A percentile compares a stretch with the other conserved stretches of the same genome.
Evolutionary conservation across 2,113 vertebrate genomes (phyloP).

Genomic region (Vicugna pacos): DNA sequence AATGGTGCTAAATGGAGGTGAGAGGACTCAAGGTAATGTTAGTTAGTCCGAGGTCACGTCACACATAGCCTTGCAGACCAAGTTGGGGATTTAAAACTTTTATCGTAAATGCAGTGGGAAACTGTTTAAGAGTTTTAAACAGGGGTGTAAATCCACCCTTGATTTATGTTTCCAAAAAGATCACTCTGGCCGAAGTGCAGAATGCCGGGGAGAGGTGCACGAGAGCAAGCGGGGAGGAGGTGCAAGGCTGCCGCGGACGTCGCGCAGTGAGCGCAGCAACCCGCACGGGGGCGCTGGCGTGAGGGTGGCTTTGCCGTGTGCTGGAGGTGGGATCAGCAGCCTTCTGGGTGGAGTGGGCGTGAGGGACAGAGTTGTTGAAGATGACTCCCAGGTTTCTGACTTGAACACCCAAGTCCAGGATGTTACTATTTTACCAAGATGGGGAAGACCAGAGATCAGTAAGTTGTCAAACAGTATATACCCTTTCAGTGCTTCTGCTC

Average conservation of each 20-base stretch:
- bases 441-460: background rate
- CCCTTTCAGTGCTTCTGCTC: slow-evolving; percentile 26
- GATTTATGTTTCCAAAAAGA: background rate
- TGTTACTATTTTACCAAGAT: slow-evolving; percentile 35
- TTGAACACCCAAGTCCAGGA: slow-evolving; percentile 32
- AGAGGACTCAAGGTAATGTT: background rate
- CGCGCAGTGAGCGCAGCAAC: too few species aligned
- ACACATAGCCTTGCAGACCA: background rate
- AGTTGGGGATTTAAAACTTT: background rate
- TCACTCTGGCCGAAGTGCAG: background rate
- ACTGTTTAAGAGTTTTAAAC: background rate
- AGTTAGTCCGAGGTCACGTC: background rate
- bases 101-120: background rate
- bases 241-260: background rate
- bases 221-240: background rate
- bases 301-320: background rate
- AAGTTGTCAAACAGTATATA: background rate
- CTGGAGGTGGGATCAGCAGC: background rate
- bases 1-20: background rate
- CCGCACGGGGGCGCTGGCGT: background rate
- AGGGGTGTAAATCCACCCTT: background rate
- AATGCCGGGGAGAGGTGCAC: background rate
- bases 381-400: background rate
- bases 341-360: background rate
- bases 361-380: background rate